These are phyloP conservation scores for Dendrocincla fuliginosa DNA, from an alignment of 2,797 vertebrate species.

Conservation along the genomic window DNA sequence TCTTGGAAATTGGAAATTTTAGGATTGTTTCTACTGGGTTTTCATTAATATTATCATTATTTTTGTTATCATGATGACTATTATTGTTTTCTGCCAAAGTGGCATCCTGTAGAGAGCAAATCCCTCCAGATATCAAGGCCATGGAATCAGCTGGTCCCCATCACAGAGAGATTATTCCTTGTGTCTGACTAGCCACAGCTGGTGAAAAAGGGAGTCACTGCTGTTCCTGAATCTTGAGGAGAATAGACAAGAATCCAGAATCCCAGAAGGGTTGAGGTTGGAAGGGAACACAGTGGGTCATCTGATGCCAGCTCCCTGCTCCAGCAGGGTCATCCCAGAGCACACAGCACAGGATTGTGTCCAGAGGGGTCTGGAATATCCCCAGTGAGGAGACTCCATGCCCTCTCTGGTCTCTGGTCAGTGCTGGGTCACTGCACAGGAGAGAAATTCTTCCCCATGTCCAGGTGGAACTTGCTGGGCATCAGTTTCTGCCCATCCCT, in stretches of 20 bases:
- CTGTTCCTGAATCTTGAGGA: not conserved
- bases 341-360: not conserved
- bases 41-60: not conserved
- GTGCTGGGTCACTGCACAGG: not conserved
- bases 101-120: not conserved
- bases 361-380: not conserved
- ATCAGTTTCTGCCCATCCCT: not conserved
- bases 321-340: not conserved
- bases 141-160: not conserved
- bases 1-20: not conserved
- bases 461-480: not conserved
- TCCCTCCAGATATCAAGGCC: not conserved
- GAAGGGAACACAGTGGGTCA: not conserved
- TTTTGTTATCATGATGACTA: not conserved
- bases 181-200: rapidly evolving
- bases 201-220: not conserved
- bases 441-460: not conserved
- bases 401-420: not conserved
- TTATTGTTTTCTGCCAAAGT: not conserved
- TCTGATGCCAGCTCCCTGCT: not conserved
- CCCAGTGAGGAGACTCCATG: not conserved
- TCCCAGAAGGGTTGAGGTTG: not conserved
- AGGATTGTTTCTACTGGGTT: not conserved
- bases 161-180: not conserved
- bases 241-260: not conserved